Evolutionary conservation across 2,113 vertebrate species (phyloP).

Genomic region (Hirundichthys speculiger): DNA sequence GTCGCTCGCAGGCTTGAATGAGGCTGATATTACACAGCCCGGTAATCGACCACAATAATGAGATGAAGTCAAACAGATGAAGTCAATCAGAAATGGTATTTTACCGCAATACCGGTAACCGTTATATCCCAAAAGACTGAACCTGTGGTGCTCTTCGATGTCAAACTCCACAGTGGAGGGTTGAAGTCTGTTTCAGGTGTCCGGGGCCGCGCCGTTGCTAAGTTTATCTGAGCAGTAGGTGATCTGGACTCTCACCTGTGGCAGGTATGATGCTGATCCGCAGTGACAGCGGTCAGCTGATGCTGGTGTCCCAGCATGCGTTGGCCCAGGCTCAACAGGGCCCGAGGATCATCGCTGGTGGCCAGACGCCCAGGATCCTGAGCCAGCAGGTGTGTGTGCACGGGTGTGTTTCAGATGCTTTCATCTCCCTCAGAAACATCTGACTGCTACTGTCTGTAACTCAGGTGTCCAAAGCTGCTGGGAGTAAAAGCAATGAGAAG

Average conservation of each 20-base stretch:
- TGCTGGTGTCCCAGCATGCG: constrained; percentile 94
- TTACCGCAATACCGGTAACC: too few species aligned
- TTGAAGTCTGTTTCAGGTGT: too few species aligned
- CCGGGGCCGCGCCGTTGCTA: too few species aligned
- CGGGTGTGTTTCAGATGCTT: not conserved
- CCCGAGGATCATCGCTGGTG: constrained; percentile 59
- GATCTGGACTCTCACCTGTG: not conserved
- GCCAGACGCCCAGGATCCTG: constrained; percentile 74
- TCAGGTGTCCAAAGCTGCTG: constrained; percentile 80
- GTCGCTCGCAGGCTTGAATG: too few species aligned
- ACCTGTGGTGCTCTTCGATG: too few species aligned
- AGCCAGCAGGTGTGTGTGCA: constrained; percentile 79
- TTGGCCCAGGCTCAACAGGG: constrained; percentile 81
- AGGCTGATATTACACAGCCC: too few species aligned
- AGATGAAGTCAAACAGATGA: too few species aligned
- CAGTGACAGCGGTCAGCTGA: constrained; percentile 92
- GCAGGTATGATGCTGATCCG: constrained; percentile 92
- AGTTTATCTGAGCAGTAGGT: too few species aligned
- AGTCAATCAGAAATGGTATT: too few species aligned
- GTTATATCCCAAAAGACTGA: too few species aligned
- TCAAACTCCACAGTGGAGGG: too few species aligned
- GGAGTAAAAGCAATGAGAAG: constrained; percentile 76
- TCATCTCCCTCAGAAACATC: not conserved
- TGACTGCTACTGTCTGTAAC: constrained; percentile 4
- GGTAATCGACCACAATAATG: too few species aligned